These are phyloP conservation scores for Acanthosepion pharaonis DNA, from an alignment of 2,888 invertebrate genomes.

Conservation along the genomic window DNA sequence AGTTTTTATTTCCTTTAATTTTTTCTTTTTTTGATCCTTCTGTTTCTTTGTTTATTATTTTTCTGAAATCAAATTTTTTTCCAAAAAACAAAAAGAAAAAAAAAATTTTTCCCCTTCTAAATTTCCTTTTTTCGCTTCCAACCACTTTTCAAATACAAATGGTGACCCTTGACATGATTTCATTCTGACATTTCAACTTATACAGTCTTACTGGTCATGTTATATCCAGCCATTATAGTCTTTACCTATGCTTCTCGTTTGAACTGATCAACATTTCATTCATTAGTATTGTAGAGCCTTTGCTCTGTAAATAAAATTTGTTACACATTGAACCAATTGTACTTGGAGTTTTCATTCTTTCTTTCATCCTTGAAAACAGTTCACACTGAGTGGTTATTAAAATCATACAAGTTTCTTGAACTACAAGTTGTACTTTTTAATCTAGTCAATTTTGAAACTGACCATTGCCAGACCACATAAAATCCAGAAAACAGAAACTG, in stretches of 20 bases:
- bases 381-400: no score
- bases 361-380: no score
- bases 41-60: not conserved
- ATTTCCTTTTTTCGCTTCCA: conserved; percentile 39
- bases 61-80: not conserved
- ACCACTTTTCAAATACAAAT: conserved; percentile 3
- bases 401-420: no score
- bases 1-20: not conserved
- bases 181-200: conserved; percentile 40
- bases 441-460: no score
- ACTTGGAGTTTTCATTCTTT: no score
- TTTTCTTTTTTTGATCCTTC: not conserved
- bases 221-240: conserved; percentile 34
- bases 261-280: conserved; percentile 43
- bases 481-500: no score
- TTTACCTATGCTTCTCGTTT: conserved; percentile 44
- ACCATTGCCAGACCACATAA: no score
- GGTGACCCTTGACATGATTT: conserved; percentile 34
- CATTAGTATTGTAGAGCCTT: conserved; percentile 46
- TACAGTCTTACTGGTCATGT: conserved; percentile 41
- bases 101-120: not conserved
- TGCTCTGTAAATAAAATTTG: conserved; percentile 46
- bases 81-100: not conserved
- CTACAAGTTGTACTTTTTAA: no score
- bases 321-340: conserved; percentile 35